Evolutionary conservation across 1,140 invertebrate genomes (phyloP).

Genomic region (fruit fly (Drosophila melanogaster)): Release_6_plus_ISO1_MT NT_033777.3:30021001-30021500

Average conservation of each 20-base stretch:
- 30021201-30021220: background rate
- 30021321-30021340: background rate
- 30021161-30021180: too few relatives aligned
- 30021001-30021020: slow-evolving; percentile 58
- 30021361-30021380: slow-evolving; percentile 8
- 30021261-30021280: background rate
- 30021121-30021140: background rate
- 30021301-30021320: background rate
- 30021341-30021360: slow-evolving; percentile 5
- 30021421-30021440: slow-evolving; percentile 8
- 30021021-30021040: slow-evolving; percentile 20
- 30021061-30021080: slow-evolving; percentile 8
- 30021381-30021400: background rate
- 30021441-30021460: slow-evolving; percentile 61
- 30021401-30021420: background rate
- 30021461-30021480: slow-evolving; percentile 68
- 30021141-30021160: too few relatives aligned
- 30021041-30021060: slow-evolving; percentile 24
- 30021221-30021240: background rate
- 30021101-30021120: slow-evolving; percentile 4
- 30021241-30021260: background rate
- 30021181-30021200: background rate
- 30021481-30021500: slow-evolving; percentile 28
- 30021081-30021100: slow-evolving; percentile 53
- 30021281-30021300: background rate